Conservation (phyloP, 2,888 invertebrate species). For the Rutpela maculata region DNA sequence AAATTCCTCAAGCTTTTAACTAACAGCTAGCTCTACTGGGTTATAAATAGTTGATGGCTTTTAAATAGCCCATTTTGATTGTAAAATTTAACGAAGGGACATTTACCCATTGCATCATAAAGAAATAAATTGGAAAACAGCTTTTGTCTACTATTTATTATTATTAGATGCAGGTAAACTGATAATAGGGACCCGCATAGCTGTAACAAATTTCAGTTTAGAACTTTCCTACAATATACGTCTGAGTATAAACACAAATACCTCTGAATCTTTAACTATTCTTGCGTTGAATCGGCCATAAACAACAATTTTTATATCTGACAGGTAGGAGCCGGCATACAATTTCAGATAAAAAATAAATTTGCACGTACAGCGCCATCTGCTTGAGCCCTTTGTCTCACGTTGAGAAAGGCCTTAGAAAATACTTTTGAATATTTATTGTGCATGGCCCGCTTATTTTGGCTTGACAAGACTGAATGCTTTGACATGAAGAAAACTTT, state of each 20-base stretch:
- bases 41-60: conserved; percentile 7
- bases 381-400: conserved; percentile 47
- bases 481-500: conserved; percentile 51
- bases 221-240: not conserved
- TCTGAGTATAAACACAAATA: not conserved
- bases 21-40: not conserved
- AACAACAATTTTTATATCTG: conserved; percentile 5
- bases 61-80: not conserved
- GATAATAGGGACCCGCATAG: conserved; percentile 10
- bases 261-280: not conserved
- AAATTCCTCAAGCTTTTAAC: not conserved
- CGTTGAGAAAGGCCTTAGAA: conserved; percentile 44
- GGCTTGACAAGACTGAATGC: conserved; percentile 55
- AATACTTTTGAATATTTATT: conserved; percentile 62
- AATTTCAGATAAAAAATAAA: conserved; percentile 52
- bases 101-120: conserved; percentile 20
- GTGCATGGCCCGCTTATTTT: conserved; percentile 53
- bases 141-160: conserved; percentile 14
- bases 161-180: conserved; percentile 1
- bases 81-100: conserved; percentile 5
- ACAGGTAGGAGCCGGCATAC: conserved; percentile 8
- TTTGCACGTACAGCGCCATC: conserved; percentile 54
- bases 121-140: conserved; percentile 20
- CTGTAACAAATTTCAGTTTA: conserved; percentile 11
- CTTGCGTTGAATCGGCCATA: not conserved